Conservation (phyloP, 2,113 vertebrate genomes). For the Asarcornis scutulata region DNA sequence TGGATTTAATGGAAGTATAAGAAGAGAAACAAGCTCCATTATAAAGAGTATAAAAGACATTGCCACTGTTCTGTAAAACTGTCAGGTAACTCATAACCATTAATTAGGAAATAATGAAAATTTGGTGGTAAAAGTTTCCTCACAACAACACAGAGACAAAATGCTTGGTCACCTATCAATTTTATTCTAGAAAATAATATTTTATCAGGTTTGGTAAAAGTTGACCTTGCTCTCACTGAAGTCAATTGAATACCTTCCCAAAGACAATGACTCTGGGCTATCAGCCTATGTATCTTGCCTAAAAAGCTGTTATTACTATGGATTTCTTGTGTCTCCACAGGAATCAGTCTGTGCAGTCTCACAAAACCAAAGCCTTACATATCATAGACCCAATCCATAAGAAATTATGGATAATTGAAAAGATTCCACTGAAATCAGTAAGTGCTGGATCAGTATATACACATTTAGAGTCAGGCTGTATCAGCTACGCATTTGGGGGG, state of each 20-base stretch:
- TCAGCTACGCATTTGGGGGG: background rate
- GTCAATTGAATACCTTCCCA: background rate
- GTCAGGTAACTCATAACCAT: background rate
- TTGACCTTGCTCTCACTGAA: background rate
- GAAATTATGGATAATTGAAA: background rate
- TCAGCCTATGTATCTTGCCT: background rate
- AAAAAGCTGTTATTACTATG: background rate
- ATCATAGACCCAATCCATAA: background rate
- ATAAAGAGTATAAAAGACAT: background rate
- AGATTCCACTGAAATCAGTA: background rate
- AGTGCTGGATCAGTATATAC: background rate
- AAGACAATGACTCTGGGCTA: background rate
- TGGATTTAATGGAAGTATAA: background rate
- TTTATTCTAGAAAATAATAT: background rate
- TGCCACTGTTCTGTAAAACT: background rate
- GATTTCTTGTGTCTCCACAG: background rate
- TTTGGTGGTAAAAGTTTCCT: background rate
- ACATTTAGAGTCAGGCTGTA: background rate
- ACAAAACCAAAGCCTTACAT: background rate
- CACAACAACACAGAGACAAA: background rate
- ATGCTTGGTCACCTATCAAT: background rate
- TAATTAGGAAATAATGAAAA: background rate
- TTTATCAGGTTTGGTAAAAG: background rate
- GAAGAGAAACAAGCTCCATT: background rate
- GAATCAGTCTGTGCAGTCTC: background rate